Base-by-base conservation (phyloP, 1,140 invertebrate genomes). In the Diachasmimorpha longicaudata region DNA sequence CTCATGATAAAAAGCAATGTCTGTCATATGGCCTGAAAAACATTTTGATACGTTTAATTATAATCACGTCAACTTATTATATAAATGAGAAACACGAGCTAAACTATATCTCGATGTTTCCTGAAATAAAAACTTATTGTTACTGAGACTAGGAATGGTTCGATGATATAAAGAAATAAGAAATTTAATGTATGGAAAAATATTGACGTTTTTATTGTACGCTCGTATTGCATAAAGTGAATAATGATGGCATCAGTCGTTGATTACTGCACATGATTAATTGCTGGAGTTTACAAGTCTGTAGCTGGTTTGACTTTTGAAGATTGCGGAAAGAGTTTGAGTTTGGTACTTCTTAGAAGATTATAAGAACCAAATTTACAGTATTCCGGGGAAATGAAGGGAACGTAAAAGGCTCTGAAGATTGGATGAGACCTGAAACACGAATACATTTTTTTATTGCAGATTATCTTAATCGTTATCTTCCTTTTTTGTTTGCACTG, bases 341-440 rank as follows among this genome's bases (percentile, higher is more conserved):
- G 82, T 77, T 86, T 88, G 58, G 80, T 92, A 76, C 91, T 93
- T 88, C 94, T 93, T 69, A 98, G 89, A 63, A 98, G 90, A 88
- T 96, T 96, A 83, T 97, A 96, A 79, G 93, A 93, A 3, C 92
- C 93, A 85, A 94, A 98, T 19, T 89, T 90, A 76, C 93, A 93
- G 81, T 93, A 91, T 81, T 91, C 91, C 80, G 93, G 90, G 2
- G 94, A 96, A 23, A 97, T 73, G 83, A 94, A 93, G 70, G 97
- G 97, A 86, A 99, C 90, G 85, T 96, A 98, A 84, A 98, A 98
- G 46, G 96, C 93, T 86, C 97, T 89, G 74, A 96, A 94, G 48
- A 97, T 88, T 78, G 89, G 89, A 86, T 96, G 93, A 0, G 96
- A 98, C 72, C 92, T 93, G 83, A 79, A 86, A 87, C 42, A 70